Conservation (phyloP, 1,140 invertebrate species). For the Zophobas atratus region DNA sequence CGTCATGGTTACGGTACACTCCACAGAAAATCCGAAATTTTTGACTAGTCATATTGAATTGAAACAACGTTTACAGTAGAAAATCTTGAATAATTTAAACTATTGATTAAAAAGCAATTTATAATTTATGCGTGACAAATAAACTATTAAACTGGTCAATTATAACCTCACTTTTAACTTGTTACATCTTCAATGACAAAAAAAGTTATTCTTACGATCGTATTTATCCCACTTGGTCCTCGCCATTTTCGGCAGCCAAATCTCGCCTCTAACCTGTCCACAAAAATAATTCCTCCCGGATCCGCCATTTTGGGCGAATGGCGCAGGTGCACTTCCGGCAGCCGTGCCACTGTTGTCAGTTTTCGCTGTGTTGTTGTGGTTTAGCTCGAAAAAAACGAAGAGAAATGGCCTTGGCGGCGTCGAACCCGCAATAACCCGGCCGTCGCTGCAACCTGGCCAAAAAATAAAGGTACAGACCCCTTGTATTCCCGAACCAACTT, state of each 20-base stretch:
- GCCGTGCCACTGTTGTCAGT: conserved; percentile 64
- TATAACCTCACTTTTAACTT: too few relatives aligned
- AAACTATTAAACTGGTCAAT: too few relatives aligned
- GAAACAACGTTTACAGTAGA: background rate
- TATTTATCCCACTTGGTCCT: too few relatives aligned
- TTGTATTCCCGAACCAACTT: conserved; percentile 14
- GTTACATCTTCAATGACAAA: too few relatives aligned
- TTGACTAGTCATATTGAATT: background rate
- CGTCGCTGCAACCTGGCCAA: background rate
- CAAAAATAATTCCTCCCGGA: conserved; percentile 4
- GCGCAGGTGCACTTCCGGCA: conserved; percentile 25
- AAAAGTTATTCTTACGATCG: too few relatives aligned
- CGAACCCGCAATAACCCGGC: conserved; percentile 6
- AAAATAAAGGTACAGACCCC: conserved; percentile 22
- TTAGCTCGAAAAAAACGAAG: conserved; percentile 33
- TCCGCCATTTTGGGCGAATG: conserved; percentile 26
- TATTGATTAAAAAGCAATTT: too few relatives aligned
- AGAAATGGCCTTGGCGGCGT: conserved; percentile 51
- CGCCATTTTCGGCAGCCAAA: too few relatives aligned
- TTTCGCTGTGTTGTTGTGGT: conserved; percentile 55
- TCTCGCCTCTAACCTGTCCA: too few relatives aligned
- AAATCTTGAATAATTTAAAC: too few relatives aligned
- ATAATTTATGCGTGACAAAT: too few relatives aligned
- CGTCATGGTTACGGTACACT: too few relatives aligned
- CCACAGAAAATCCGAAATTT: conserved; percentile 4